Conservation (phyloP, 2,797 vertebrate species). For the Cirrhinus mrigala region DNA sequence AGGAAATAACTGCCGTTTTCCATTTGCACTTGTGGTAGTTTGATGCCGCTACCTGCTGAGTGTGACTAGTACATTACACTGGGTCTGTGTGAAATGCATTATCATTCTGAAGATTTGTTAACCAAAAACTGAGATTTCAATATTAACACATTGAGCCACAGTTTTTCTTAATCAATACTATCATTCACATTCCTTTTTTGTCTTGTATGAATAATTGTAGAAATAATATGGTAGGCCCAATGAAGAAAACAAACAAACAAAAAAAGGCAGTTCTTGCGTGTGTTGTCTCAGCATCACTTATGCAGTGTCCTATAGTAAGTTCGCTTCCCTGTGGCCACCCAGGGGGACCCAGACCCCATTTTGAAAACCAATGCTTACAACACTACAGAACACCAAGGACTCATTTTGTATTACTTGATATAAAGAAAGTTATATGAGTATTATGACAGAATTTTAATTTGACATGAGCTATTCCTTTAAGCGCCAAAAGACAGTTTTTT, state of each 20-base stretch:
- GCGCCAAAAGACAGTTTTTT: no score
- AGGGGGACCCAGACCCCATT: neutral
- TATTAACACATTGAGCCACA: neutral
- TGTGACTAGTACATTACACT: no score
- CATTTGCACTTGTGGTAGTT: conserved; percentile 59
- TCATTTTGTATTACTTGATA: neutral
- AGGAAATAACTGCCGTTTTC: conserved; percentile 64
- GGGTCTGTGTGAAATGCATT: no score
- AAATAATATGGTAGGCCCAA: no score
- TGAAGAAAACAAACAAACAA: no score
- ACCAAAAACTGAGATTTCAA: no score
- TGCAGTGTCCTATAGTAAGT: neutral
- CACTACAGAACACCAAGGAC: neutral
- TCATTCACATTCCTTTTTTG: neutral
- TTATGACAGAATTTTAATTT: no score
- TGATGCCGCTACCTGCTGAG: conserved; percentile 54
- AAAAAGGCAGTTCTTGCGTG: no score
- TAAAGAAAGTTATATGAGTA: no score
- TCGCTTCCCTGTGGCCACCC: neutral
- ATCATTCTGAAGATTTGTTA: no score
- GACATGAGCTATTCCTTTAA: no score
- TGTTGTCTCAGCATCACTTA: no score
- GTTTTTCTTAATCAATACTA: conserved; percentile 1
- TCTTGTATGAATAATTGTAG: neutral
- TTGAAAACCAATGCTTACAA: neutral